Evolutionary conservation across 2,888 invertebrate species (phyloP), one percentile per base, ranked within the genome.

Genomic region (Emmelina monodactyla): DNA sequence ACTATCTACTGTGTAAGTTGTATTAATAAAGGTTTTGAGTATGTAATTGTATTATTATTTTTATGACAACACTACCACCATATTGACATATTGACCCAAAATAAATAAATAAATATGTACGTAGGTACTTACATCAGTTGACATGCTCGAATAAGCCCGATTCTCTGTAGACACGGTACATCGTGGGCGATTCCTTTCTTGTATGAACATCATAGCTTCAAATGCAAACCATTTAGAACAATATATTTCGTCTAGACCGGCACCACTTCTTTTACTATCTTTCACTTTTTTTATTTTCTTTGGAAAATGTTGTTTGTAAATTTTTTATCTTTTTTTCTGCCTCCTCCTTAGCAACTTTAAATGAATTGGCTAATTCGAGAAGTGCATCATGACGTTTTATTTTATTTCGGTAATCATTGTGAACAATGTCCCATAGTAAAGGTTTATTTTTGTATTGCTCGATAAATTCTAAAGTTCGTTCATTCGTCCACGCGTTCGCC

Each of bases 391-490:
- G 43, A 39, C 43, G 41, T 42, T 45, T 45, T 42, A 45, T 45
- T 43, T 38, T 45, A 40, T 45, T 40, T 33, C 40, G 40, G 44
- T 43, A 47, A 42, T 44, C 43, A 40, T 42, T 47, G 48, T 48
- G 46, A 47, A 47, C 41, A 48, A 47, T 48, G 44, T 49, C 46
- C 49, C 49, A 49, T 46, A 49, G 42, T 46, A 48, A 38, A 40
- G 49, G 47, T 46, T 44, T 46, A 43, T 44, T 48, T 48, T 45
- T 49, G 39, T 47, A 47, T 49, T 49, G 47, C 45, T 49, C 49
- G 43, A 49, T 49, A 44, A 46, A 49, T 49, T 49, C 47, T 44
- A 48, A 47, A 47, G 47, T 49, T 47, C 45, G 44, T 49, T 41
- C 47, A 43, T 49, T 49, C 44, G 49, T 43, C 49, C 47, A 47